Conservation (phyloP, 37 sponge, comb jelly and placozoan species). For the Theonella swinhoei region DNA sequence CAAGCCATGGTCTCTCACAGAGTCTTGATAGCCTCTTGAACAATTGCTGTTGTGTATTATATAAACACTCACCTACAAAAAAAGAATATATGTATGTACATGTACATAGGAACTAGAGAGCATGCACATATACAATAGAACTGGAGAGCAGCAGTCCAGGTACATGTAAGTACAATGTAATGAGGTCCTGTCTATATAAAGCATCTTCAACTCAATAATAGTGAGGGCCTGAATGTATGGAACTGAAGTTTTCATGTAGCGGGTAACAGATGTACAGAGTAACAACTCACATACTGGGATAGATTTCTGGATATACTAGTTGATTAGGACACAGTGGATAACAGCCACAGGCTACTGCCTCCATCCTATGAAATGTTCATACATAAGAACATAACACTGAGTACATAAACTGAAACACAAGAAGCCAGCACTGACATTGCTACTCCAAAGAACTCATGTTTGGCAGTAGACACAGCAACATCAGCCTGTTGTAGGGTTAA, state of each 20-base stretch:
- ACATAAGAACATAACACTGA: background rate
- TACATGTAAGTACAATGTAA: too few relatives aligned
- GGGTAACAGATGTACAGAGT: background rate
- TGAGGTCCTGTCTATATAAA: too few relatives aligned
- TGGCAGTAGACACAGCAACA: constrained; percentile 89
- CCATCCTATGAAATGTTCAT: constrained; percentile 57
- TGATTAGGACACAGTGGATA: constrained; percentile 91
- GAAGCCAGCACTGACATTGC: constrained; percentile 69
- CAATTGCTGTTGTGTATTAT: constrained; percentile 86
- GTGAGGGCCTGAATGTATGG: too few relatives aligned
- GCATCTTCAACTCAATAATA: too few relatives aligned
- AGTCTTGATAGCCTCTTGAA: constrained; percentile 74
- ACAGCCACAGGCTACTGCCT: constrained; percentile 80
- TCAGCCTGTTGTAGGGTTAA: constrained; percentile 56
- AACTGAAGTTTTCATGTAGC: background rate
- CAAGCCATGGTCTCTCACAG: constrained; percentile 27
- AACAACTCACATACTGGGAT: constrained; percentile 52
- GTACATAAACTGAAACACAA: background rate
- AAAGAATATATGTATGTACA: background rate
- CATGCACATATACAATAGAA: background rate
- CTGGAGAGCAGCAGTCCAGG: too few relatives aligned
- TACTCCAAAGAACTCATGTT: constrained; percentile 95
- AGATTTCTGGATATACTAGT: constrained; percentile 93
- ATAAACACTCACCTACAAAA: constrained; percentile 72
- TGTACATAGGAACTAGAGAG: background rate